These are phyloP conservation scores for Drosophila prolongata DNA, from an alignment of 2,888 invertebrate genomes.

Conservation along the genomic window DNA sequence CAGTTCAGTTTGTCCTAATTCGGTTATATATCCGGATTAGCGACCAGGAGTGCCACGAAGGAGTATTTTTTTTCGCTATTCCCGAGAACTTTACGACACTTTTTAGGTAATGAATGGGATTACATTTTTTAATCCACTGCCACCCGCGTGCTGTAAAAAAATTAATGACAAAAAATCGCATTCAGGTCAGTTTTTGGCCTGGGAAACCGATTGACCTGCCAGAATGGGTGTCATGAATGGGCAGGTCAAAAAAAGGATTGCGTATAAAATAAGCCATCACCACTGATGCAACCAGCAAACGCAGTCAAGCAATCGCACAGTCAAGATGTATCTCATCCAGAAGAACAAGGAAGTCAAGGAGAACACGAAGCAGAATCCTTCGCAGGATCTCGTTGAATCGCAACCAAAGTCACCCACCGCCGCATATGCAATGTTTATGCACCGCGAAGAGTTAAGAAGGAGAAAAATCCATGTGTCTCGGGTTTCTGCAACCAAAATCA, in stretches of 20 bases:
- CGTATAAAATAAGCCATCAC: constrained; percentile 49
- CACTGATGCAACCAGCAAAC: constrained; percentile 45
- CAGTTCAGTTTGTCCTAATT: constrained; percentile 62
- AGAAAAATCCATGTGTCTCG: constrained; percentile 44
- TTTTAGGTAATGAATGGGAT: constrained; percentile 79
- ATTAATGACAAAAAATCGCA: constrained; percentile 44
- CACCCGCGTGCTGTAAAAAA: constrained; percentile 57
- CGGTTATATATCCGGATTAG: constrained; percentile 67
- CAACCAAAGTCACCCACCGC: constrained; percentile 52
- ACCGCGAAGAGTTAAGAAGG: constrained; percentile 62
- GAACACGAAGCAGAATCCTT: constrained; percentile 1
- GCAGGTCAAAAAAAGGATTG: constrained; percentile 54
- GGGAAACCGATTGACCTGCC: constrained; percentile 48
- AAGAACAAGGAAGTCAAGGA: constrained; percentile 13
- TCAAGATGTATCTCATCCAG: constrained; percentile 60
- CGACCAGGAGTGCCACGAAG: constrained; percentile 29
- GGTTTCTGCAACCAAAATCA: constrained; percentile 58
- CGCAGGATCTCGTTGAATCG: neutral
- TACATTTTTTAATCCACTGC: constrained; percentile 68
- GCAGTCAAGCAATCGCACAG: constrained; percentile 31
- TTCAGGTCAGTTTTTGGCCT: constrained; percentile 10
- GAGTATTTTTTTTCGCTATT: constrained; percentile 20
- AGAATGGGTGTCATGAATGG: constrained; percentile 60
- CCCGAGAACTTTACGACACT: constrained; percentile 56
- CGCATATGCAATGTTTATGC: constrained; percentile 63